These are phyloP conservation scores for Lampropteryx suffumata DNA, from an alignment of 2,888 invertebrate genomes.

Conservation along the genomic window DNA sequence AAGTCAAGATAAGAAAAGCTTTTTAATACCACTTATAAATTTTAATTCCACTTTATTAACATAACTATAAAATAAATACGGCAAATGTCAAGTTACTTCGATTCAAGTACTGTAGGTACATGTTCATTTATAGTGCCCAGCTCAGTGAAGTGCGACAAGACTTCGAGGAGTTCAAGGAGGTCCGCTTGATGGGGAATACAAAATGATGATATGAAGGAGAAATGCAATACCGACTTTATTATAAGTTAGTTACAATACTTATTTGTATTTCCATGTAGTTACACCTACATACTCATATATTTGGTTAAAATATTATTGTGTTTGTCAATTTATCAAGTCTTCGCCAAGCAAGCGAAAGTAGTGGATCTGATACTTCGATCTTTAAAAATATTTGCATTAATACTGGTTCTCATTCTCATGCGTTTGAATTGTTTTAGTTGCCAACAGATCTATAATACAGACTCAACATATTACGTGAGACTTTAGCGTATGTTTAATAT, in stretches of 20 bases:
- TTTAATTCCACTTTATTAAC: slow-evolving; percentile 2
- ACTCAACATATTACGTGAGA: too few species aligned
- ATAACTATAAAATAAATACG: slow-evolving; percentile 1
- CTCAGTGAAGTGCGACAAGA: slow-evolving; percentile 37
- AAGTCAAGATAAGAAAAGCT: slow-evolving; percentile 3
- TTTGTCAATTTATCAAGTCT: too few species aligned
- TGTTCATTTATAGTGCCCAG: slow-evolving; percentile 21
- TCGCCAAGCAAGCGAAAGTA: too few species aligned
- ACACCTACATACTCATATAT: too few species aligned
- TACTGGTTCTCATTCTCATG: too few species aligned
- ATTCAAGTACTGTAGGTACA: slow-evolving; percentile 22
- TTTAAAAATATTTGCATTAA: too few species aligned
- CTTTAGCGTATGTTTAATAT: too few species aligned
- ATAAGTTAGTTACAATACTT: not conserved
- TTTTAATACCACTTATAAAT: slow-evolving; percentile 2
- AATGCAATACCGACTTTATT: slow-evolving; percentile 7
- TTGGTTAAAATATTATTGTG: too few species aligned
- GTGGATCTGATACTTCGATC: too few species aligned
- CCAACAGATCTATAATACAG: too few species aligned
- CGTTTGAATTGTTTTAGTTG: too few species aligned
- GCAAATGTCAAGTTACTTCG: slow-evolving; percentile 17
- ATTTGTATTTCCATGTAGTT: not conserved
- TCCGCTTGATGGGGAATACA: slow-evolving; percentile 39
- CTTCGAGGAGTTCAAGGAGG: slow-evolving; percentile 57
- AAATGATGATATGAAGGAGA: slow-evolving; percentile 1